These are phyloP conservation scores for Caenorhabditis uteleia DNA, from an alignment of 2,888 invertebrate species.

Conservation along the genomic window DNA sequence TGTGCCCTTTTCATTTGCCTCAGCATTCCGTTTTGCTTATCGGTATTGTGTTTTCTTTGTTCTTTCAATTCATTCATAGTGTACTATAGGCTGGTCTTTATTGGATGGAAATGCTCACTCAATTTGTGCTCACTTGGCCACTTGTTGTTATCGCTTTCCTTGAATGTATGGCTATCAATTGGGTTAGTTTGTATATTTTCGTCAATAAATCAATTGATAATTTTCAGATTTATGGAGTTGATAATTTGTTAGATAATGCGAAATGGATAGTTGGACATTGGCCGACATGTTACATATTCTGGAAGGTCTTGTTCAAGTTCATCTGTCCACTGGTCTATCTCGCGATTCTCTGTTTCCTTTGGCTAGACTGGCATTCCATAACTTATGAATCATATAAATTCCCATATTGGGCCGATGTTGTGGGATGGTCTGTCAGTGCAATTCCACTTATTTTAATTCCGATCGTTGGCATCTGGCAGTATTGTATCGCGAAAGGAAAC, in stretches of 20 bases:
- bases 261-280: constrained; percentile 76
- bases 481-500: constrained; percentile 68
- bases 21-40: constrained; percentile 66
- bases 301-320: constrained; percentile 80
- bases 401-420: constrained; percentile 74
- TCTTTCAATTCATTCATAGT: constrained; percentile 9
- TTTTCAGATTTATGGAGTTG: constrained; percentile 68
- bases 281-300: constrained; percentile 75
- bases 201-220: not conserved
- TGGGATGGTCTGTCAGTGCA: constrained; percentile 77
- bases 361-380: constrained; percentile 77
- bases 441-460: constrained; percentile 79
- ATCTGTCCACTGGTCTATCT: constrained; percentile 78
- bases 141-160: constrained; percentile 75
- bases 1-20: constrained; percentile 61
- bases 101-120: constrained; percentile 73
- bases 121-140: constrained; percentile 73
- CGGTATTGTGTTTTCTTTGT: constrained; percentile 40
- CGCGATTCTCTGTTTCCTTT: constrained; percentile 79
- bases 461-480: constrained; percentile 74
- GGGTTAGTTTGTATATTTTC: constrained; percentile 66
- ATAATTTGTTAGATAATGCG: constrained; percentile 73
- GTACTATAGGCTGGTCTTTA: constrained; percentile 71
- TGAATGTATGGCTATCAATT: constrained; percentile 73
- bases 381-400: constrained; percentile 78